Base-by-base conservation (phyloP, 1,140 invertebrate genomes). In the Hyphantria cunea region DNA sequence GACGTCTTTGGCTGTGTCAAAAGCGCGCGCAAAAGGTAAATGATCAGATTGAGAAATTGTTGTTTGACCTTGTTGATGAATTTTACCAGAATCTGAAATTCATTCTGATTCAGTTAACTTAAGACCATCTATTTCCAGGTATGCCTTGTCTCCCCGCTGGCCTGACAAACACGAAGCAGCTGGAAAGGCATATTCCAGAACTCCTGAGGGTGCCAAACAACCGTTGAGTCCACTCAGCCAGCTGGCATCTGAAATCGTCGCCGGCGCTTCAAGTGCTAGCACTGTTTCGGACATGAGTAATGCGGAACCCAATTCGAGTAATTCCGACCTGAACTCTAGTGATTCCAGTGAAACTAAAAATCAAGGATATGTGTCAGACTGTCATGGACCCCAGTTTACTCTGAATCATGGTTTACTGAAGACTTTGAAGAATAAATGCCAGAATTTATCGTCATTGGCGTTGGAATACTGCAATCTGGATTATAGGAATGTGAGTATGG, bases 391-490 rank as follows among this genome's bases (percentile, higher is more conserved):
- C 0, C 67, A 66, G 60, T 84, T 78, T 64, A 75, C 80, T 0
- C 17, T 82, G 6, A 68, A 63, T 0, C 17, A 25, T 3, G 9
- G 17, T 0, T 51, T 80, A 25, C 49, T 79, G 44, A 13, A 25
- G 2, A 62, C 64, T n/a, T 37, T 86, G 41, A 13, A 42, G 3
- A 0, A 10, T n/a, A 65, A 25, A 0, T 90, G 86, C 44, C 54
- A 60, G 0, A 62, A 72, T 6, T 62, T 91, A 12, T 70, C 66
- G 0, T 62, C 71, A 5, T 71, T 91, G 10, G 66, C 53, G 0
- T 37, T 91, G 39, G 84, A 90, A 15, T 82, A 84, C 45, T 91
- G 87, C 63, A 83, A 86, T 62, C 74, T 90, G 8, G 76, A 91
- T 50, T 89, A 83, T 68, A 75, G 64, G 31, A 66, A 4, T 13